Conservation (phyloP, 2,888 invertebrate genomes). For the Mimumesa dahlbomi region DNA sequence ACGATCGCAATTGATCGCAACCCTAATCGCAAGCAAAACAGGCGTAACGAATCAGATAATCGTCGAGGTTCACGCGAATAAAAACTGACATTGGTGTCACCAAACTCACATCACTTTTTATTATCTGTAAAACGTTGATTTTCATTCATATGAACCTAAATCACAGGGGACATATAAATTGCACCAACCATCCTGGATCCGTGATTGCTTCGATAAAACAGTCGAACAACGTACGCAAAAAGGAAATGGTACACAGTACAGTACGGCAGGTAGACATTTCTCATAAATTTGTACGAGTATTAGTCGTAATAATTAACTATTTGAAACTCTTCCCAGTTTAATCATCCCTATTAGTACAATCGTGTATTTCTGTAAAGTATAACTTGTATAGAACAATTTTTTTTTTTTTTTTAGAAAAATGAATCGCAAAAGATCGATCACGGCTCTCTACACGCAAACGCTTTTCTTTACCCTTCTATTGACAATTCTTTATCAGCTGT, state of each 20-base stretch:
- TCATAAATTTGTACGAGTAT: conserved; percentile 34
- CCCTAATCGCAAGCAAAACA: neutral
- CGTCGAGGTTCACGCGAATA: conserved; percentile 20
- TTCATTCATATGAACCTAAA: conserved; percentile 50
- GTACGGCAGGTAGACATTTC: conserved; percentile 35
- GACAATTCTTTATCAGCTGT: conserved; percentile 5
- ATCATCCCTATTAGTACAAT: conserved; percentile 29
- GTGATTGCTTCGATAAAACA: conserved; percentile 26
- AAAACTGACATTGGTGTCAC: conserved; percentile 40
- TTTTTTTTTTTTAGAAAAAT: conserved; percentile 53
- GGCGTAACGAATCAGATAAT: conserved; percentile 14
- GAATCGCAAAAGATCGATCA: conserved; percentile 42
- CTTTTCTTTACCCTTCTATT: conserved; percentile 12
- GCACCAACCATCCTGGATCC: conserved; percentile 40
- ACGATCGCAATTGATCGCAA: no score
- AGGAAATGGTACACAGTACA: conserved; percentile 39
- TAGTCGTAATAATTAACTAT: conserved; percentile 43
- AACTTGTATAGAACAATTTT: conserved; percentile 47
- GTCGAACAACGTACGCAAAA: conserved; percentile 35
- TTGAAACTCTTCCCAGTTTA: conserved; percentile 28
- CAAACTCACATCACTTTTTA: conserved; percentile 55
- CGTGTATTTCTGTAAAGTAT: conserved; percentile 15
- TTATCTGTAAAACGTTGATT: conserved; percentile 55
- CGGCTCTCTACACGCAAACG: conserved; percentile 29
- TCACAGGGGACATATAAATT: conserved; percentile 52